phyloP scores from a whole-genome alignment of 2,888 invertebrate species.

The Leptinotarsa rubiginosa region DNA sequence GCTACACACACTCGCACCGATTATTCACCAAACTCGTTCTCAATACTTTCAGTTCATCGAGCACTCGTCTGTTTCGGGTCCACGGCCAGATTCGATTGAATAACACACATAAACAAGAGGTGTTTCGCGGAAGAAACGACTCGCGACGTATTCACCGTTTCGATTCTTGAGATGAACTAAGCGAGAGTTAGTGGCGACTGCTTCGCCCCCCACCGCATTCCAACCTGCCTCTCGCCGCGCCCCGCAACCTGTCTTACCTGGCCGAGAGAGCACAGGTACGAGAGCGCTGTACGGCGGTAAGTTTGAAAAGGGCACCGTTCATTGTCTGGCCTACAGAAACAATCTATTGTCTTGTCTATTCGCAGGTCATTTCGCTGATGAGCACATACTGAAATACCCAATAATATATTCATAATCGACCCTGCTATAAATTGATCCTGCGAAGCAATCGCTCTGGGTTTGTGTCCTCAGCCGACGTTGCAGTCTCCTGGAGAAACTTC shows the following conservation, averaged over 20 bases:
- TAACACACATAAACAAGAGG: conserved; percentile 45
- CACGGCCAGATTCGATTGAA: conserved; percentile 24
- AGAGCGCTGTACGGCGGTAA: conserved; percentile 52
- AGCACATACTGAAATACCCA: conserved; percentile 60
- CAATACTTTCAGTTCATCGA: conserved; percentile 34
- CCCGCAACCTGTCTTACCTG: conserved; percentile 61
- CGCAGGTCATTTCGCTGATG: conserved; percentile 59
- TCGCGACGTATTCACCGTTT: conserved; percentile 55
- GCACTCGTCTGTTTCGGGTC: conserved; percentile 32
- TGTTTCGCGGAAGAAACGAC: conserved; percentile 41
- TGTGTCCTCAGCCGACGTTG: conserved; percentile 37
- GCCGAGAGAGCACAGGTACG: conserved; percentile 55
- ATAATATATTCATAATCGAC: conserved; percentile 61
- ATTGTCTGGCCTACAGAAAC: conserved; percentile 63
- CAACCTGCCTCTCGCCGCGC: conserved; percentile 63
- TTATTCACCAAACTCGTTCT: conserved; percentile 32
- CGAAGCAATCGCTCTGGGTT: conserved; percentile 39
- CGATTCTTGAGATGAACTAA: conserved; percentile 64
- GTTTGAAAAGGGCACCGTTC: conserved; percentile 59
- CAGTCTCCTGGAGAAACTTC: conserved; percentile 37
- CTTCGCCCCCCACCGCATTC: conserved; percentile 66
- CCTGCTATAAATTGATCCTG: conserved; percentile 55
- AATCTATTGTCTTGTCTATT: conserved; percentile 66
- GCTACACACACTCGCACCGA: conserved; percentile 46
- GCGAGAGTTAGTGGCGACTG: conserved; percentile 60